Evolutionary conservation across 2,113 vertebrate species (phyloP), one percentile per base, ranked within the genome.

Genomic region (Noctilio leporinus): DNA sequence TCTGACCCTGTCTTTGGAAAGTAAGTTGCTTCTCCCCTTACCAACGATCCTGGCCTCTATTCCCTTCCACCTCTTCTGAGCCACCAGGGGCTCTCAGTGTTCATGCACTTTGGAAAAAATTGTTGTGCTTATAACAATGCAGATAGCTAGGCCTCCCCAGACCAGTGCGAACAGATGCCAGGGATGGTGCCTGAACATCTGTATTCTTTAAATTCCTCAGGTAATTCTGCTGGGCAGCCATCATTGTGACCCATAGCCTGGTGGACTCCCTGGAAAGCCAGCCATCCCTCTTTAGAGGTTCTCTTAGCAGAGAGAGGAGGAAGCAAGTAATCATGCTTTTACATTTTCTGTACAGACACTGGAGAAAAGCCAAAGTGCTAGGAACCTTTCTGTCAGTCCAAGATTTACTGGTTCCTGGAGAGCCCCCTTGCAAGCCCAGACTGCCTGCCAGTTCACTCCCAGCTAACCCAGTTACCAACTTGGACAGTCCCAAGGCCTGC

Each of bases 401-500:
- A 69, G 64, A 47, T 45, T 4, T 12, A 22, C 10, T 30, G 9
- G 45, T 72, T 78, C 77, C 89, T 8, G 2, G 15, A 65, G 33
- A 62, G 38, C 10, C 47, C 89, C 38, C 10, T 70, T 35, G 24
- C 26, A 40, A 55, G 17, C 14, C 0, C 40, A 5, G 78, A 28
- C 77, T 30, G 33, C 53, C 26, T 7, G 55, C 28, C 10, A 2
- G 57, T 55, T 78, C 5, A 30, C 26, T 45, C 53, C 28, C 0
- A 0, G 55, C 33, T 72, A 9, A 7, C 38, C 19, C 3, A 0
- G 15, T 55, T 12, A 6, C 8, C 53, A 30, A 3, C 59, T 7
- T 43, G 38, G 30, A 19, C 5, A 17, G 24, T 38, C 77, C 62
- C 5, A 38, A 24, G 47, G 53, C 45, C 33, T 40, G n/a, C 59